These are phyloP conservation scores for Simalia tracyae DNA, from an alignment of 2,797 vertebrate genomes.

Conservation along the genomic window DNA sequence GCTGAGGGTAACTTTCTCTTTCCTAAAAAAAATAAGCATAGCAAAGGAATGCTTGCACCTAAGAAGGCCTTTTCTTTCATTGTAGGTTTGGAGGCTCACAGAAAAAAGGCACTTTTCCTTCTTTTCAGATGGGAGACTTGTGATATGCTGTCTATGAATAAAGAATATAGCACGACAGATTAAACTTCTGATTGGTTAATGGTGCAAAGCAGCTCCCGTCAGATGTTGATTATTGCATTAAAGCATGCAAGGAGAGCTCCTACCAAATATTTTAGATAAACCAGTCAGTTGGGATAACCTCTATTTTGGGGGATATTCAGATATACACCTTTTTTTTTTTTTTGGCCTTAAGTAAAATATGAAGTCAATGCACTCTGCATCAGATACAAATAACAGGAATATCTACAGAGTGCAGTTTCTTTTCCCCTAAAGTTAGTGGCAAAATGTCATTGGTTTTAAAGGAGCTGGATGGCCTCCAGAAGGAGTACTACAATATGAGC, in stretches of 20 bases:
- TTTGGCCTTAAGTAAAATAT: not conserved
- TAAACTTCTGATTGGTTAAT: not conserved
- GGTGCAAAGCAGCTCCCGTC: not conserved
- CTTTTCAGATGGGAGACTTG: not conserved
- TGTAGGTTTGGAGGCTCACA: not conserved
- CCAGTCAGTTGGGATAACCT: not conserved
- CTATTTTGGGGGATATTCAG: not conserved
- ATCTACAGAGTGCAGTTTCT: not conserved
- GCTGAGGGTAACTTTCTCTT: not conserved
- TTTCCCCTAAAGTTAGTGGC: not conserved
- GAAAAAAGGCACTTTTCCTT: not conserved
- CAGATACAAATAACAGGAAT: not conserved
- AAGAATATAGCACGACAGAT: not conserved
- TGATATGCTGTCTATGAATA: not conserved
- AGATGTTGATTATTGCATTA: not conserved
- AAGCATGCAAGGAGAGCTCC: not conserved
- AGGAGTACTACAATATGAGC: not conserved
- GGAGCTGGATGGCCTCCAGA: not conserved
- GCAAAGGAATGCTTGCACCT: not conserved
- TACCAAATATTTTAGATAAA: conserved; percentile 17
- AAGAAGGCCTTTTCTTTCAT: not conserved
- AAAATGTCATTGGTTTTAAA: conserved; percentile 20
- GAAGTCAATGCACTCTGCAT: not conserved
- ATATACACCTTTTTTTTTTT: not conserved
- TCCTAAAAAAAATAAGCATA: not conserved